These are phyloP conservation scores for Bombylius major DNA, from an alignment of 2,888 invertebrate genomes.

Conservation along the genomic window DNA sequence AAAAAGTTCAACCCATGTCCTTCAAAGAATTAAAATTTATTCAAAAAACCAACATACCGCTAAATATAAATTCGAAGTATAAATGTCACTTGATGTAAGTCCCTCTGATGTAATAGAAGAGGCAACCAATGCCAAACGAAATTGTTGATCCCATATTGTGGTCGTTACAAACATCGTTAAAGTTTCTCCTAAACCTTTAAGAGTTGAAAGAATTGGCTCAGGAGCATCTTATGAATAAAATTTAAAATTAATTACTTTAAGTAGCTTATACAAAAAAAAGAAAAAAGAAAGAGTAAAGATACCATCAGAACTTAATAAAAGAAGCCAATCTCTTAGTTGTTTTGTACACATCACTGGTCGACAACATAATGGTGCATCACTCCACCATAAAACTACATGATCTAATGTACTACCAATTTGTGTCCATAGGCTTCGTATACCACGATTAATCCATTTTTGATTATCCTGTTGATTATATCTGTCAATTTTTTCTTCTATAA, in stretches of 20 bases:
- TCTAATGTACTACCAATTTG: slow-evolving; percentile 68
- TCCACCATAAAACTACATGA: slow-evolving; percentile 77
- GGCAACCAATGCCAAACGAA: slow-evolving; percentile 31
- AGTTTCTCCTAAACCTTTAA: slow-evolving; percentile 63
- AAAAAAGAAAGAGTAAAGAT: background rate
- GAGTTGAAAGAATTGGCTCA: slow-evolving; percentile 52
- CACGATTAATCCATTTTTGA: slow-evolving; percentile 26
- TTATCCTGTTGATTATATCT: slow-evolving; percentile 18
- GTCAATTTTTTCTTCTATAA: no score
- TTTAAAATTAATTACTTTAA: background rate
- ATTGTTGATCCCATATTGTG: slow-evolving; percentile 67
- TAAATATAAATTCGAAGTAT: background rate
- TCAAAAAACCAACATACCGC: background rate
- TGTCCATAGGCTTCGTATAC: slow-evolving; percentile 51
- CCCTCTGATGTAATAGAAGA: slow-evolving; percentile 9
- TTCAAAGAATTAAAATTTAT: background rate
- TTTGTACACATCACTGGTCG: slow-evolving; percentile 50
- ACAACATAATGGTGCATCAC: slow-evolving; percentile 55
- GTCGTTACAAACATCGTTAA: slow-evolving; percentile 64
- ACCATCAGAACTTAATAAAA: slow-evolving; percentile 38
- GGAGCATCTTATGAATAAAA: slow-evolving; percentile 43
- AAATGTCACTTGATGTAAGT: background rate
- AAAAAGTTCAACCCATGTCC: background rate
- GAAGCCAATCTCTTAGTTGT: slow-evolving; percentile 48
- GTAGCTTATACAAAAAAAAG: no score